A percentile compares a stretch with the other conserved stretches of the same genome.
These are phyloP conservation scores for Yponomeuta malinellus DNA, from an alignment of 2,888 invertebrate species.

Conservation along the genomic window DNA sequence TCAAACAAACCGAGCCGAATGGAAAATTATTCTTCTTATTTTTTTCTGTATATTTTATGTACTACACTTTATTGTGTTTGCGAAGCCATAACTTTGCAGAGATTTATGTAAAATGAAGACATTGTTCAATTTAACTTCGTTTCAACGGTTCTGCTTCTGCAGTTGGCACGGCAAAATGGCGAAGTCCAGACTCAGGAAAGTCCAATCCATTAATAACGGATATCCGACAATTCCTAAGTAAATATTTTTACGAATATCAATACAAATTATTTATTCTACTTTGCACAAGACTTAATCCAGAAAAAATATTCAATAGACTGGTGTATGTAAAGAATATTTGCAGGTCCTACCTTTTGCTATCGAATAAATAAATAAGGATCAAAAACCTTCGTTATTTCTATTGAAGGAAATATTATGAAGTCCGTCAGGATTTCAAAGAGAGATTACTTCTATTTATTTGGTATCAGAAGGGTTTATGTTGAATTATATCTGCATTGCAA, in stretches of 20 bases:
- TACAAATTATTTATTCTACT: neutral
- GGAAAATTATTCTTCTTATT: slow-evolving; percentile 13
- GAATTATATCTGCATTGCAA: slow-evolving; percentile 28
- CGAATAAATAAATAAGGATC: neutral
- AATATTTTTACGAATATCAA: neutral
- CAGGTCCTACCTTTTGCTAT: neutral
- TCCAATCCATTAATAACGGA: neutral
- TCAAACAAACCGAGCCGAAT: slow-evolving; percentile 34
- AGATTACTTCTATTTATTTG: slow-evolving; percentile 30
- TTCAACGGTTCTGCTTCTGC: slow-evolving; percentile 5
- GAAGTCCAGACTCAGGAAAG: neutral
- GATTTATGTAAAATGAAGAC: slow-evolving; percentile 14
- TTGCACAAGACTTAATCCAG: neutral
- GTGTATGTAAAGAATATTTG: neutral
- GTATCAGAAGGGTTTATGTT: slow-evolving; percentile 41
- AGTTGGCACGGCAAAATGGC: neutral
- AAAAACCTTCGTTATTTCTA: slow-evolving; percentile 2
- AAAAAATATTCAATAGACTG: neutral
- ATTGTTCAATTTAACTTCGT: slow-evolving; percentile 14
- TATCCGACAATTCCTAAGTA: neutral
- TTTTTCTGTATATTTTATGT: slow-evolving; percentile 11
- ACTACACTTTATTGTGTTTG: slow-evolving; percentile 14
- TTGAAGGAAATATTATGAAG: slow-evolving; percentile 4
- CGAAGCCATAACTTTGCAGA: slow-evolving; percentile 11
- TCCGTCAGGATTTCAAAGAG: slow-evolving; percentile 7